Evolutionary conservation across 2,113 vertebrate species (phyloP).

Genomic region (Lamprotornis superbus): DNA sequence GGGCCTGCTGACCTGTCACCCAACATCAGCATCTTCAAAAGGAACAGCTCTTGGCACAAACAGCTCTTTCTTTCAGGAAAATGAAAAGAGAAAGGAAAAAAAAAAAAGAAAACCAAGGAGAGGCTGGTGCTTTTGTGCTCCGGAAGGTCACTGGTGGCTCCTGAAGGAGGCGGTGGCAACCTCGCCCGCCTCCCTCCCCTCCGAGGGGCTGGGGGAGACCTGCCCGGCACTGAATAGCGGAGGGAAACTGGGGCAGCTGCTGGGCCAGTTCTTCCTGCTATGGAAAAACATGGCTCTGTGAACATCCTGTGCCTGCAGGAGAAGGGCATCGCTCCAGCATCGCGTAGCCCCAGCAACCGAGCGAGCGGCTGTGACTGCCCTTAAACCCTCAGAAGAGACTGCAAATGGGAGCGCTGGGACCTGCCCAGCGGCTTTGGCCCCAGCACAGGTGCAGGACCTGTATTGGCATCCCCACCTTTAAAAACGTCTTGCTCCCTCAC

Average conservation of each 20-base stretch:
- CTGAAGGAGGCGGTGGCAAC: neutral
- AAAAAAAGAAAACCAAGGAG: neutral
- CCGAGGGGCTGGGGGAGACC: neutral
- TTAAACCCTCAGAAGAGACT: neutral
- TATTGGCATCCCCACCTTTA: accelerated
- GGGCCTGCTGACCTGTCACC: slow-evolving; percentile 29
- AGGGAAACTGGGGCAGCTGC: neutral
- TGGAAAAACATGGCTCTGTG: neutral
- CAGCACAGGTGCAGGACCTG: neutral
- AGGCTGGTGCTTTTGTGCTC: slow-evolving; percentile 7
- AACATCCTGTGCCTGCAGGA: neutral
- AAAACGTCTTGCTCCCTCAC: accelerated
- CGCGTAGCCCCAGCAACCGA: neutral
- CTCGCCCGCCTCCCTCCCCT: neutral
- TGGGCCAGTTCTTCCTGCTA: neutral
- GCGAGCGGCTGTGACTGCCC: accelerated
- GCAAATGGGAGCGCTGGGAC: neutral
- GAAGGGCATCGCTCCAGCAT: neutral
- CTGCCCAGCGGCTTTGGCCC: neutral
- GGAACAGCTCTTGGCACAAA: slow-evolving; percentile 27
- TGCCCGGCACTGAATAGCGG: neutral
- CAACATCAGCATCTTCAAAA: slow-evolving; percentile 33
- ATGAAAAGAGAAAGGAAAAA: neutral
- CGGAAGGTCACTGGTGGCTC: neutral
- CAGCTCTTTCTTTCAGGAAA: neutral